Conservation (phyloP, 1,140 invertebrate genomes). For the Batillaria attramentaria region DNA sequence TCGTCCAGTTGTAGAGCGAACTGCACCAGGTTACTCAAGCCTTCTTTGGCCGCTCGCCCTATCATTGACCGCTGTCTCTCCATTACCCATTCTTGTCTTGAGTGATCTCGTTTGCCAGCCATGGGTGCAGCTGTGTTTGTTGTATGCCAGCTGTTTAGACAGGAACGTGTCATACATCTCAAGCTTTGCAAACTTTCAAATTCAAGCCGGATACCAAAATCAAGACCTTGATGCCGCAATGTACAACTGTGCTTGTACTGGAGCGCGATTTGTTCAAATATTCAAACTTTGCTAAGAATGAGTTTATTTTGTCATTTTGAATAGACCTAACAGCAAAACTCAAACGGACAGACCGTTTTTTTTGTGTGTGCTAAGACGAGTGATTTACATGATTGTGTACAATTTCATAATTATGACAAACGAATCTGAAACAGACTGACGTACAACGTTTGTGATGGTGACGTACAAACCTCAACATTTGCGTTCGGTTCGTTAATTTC, state of each 20-base stretch:
- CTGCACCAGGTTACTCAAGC: background rate
- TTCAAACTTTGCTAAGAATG: no score
- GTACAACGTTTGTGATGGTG: background rate
- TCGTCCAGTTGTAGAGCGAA: background rate
- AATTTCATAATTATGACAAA: no score
- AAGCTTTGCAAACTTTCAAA: background rate
- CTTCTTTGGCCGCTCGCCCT: background rate
- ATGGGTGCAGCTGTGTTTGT: background rate
- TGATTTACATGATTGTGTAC: no score
- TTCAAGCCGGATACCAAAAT: background rate
- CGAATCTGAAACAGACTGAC: background rate
- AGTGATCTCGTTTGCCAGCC: background rate
- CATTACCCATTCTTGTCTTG: background rate
- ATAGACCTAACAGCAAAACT: no score
- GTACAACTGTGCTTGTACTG: background rate
- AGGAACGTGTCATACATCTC: background rate
- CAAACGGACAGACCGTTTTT: background rate
- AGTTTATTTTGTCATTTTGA: no score
- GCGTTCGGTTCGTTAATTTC: background rate
- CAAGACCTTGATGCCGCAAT: background rate
- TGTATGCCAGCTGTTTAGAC: background rate
- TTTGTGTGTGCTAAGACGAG: background rate
- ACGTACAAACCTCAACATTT: background rate
- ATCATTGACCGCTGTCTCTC: background rate
- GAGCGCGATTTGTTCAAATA: no score